Percentiles rank a stretch among this genome's conserved stretches.
These are phyloP conservation scores for Ictalurus furcatus DNA, from an alignment of 2,113 vertebrate species.

Conservation along the genomic window DNA sequence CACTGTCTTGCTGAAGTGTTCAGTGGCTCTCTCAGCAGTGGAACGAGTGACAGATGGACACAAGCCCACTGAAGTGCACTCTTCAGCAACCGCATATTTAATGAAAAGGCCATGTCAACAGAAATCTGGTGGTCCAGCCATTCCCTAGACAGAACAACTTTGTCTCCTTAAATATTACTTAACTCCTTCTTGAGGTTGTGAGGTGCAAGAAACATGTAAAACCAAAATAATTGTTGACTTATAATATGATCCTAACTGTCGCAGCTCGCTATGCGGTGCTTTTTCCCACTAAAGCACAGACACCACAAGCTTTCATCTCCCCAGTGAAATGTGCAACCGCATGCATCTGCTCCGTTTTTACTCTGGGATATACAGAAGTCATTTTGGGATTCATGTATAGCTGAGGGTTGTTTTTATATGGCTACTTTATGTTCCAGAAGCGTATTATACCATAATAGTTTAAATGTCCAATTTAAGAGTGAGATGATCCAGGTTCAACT, in stretches of 20 bases:
- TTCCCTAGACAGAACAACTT: conserved; percentile 65
- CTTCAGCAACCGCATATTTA: conserved; percentile 75
- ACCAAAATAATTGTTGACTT: conserved; percentile 63
- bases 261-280: conserved; percentile 62
- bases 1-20: conserved; percentile 24
- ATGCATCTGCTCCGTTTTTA: conserved; percentile 60
- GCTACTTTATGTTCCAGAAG: conserved; percentile 67
- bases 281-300: conserved; percentile 64
- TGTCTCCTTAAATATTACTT: conserved; percentile 66
- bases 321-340: conserved; percentile 60
- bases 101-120: conserved; percentile 76
- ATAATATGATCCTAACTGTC: conserved; percentile 60
- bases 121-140: conserved; percentile 61
- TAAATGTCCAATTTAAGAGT: conserved; percentile 42
- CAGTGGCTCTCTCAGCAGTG: conserved; percentile 54
- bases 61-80: conserved; percentile 65
- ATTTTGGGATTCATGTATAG: conserved; percentile 60
- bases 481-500: conserved; percentile 24
- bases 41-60: conserved; percentile 62
- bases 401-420: conserved; percentile 71
- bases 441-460: conserved; percentile 40
- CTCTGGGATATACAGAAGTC: conserved; percentile 57
- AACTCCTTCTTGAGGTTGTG: conserved; percentile 61
- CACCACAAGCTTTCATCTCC: conserved; percentile 58
- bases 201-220: conserved; percentile 65